Conservation (phyloP, 2,113 vertebrate species). For the Microtus pennsylvanicus region DNA sequence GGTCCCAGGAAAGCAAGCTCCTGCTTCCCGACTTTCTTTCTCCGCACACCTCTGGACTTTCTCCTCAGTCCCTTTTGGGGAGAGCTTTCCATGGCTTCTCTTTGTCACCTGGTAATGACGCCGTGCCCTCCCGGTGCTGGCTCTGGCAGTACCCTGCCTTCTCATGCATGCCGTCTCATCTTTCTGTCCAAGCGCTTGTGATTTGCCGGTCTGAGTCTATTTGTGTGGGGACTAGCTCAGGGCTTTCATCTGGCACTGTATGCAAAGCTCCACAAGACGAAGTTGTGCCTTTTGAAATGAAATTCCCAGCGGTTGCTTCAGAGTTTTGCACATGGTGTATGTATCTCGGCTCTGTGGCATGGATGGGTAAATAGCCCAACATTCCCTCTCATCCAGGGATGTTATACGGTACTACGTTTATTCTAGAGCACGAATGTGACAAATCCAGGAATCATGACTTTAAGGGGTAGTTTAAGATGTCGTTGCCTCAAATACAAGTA, state of each 20-base stretch:
- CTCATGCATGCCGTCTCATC: background rate
- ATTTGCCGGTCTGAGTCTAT: background rate
- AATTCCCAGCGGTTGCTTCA: background rate
- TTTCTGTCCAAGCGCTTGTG: background rate
- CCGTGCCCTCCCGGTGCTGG: background rate
- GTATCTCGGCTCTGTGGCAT: background rate
- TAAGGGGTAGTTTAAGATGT: background rate
- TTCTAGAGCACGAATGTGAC: background rate
- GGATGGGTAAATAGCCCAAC: background rate
- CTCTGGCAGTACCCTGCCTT: background rate
- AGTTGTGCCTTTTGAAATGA: background rate
- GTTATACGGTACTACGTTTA: too few species aligned
- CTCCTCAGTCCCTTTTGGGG: background rate
- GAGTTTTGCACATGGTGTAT: accelerated
- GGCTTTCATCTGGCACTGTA: background rate
- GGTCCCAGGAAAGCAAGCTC: background rate
- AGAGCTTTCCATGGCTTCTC: background rate
- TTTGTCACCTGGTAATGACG: background rate
- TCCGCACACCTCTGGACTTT: background rate
- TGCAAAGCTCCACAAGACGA: background rate
- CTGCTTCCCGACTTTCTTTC: accelerated
- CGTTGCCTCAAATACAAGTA: background rate
- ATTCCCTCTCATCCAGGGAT: background rate
- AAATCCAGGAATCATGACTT: background rate
- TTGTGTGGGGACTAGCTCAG: background rate